Evolutionary conservation across 2,888 invertebrate species (phyloP).

Genomic region (Heliconius hortense): DNA sequence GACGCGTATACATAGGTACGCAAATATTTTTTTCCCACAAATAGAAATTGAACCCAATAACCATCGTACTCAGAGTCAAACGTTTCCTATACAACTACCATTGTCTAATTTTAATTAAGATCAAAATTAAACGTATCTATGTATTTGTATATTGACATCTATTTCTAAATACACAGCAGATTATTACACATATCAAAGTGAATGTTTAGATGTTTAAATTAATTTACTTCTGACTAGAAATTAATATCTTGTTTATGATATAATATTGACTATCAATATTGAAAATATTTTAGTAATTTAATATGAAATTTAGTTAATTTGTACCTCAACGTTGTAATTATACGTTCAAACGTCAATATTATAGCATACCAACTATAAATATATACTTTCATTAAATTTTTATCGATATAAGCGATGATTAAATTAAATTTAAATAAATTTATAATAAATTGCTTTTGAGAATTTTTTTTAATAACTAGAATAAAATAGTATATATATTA

Average conservation of each 20-base stretch:
- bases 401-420: too few relatives aligned
- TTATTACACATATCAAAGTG: conserved; percentile 15
- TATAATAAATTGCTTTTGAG: too few relatives aligned
- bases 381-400: too few relatives aligned
- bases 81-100: not conserved
- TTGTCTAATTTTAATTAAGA: not conserved
- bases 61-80: not conserved
- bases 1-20: too few relatives aligned
- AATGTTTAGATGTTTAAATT: conserved; percentile 5
- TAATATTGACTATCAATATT: conserved; percentile 4
- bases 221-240: conserved; percentile 3
- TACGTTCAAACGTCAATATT: not conserved
- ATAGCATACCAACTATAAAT: not conserved
- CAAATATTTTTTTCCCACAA: too few relatives aligned
- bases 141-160: not conserved
- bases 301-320: not conserved
- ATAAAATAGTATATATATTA: too few relatives aligned
- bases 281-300: not conserved
- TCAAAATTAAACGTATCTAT: not conserved
- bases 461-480: too few relatives aligned
- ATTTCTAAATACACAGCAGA: not conserved
- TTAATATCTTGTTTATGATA: conserved; percentile 7
- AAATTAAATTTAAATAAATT: too few relatives aligned
- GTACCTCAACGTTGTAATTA: not conserved
- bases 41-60: not conserved